Base-by-base conservation (phyloP, 2,797 vertebrate genomes). In the Esox lucius region DNA sequence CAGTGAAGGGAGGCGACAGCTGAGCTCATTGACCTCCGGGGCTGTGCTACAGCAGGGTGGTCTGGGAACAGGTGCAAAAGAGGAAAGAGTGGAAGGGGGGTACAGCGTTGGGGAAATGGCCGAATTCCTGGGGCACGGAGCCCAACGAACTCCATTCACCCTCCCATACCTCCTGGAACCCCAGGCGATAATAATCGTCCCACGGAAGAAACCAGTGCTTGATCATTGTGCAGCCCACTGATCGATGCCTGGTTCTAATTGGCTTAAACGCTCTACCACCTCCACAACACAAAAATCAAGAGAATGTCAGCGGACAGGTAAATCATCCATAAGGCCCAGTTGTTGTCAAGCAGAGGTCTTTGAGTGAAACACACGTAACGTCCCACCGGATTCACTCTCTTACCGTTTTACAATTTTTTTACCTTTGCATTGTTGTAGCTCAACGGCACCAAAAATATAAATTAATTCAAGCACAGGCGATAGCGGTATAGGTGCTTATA, bases 21-120 rank as follows among this genome's bases (percentile, higher is more conserved):
- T 33, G 66, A 84, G 84, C 75, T 79, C 78, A 65, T 78, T 75
- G 80, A 84, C 77, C 69, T 22, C 56, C 65, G 17, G 46, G 59
- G 51, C 26, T 5, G 42, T 46, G 78, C 65, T 76, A 75, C 78
- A 31, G 80, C 81, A 12, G 67, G 78, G 33, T 16, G 80, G 62
- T 78, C 76, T 83, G 84, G 46, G 46, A 70, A 70, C 68, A 53
- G 68, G 68, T 53, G 48, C 48, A 6, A 16, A 16, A 15, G n/a
- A 1, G 22, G 0, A 8, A 5, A 26, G 42, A 12, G 16, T 0
- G 42, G 68, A 12, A 13, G 67, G 39, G 39, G 67, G 22, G n/a
- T 46, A 2, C 42, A 19, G 65, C 2, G 11, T 19, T 17, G 15
- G 64, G 31, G 35, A 19, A 19, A 31, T 15, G 66, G 33, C 15